Conservation (phyloP, 2,888 invertebrate species). For the Microplitis manilae region DNA sequence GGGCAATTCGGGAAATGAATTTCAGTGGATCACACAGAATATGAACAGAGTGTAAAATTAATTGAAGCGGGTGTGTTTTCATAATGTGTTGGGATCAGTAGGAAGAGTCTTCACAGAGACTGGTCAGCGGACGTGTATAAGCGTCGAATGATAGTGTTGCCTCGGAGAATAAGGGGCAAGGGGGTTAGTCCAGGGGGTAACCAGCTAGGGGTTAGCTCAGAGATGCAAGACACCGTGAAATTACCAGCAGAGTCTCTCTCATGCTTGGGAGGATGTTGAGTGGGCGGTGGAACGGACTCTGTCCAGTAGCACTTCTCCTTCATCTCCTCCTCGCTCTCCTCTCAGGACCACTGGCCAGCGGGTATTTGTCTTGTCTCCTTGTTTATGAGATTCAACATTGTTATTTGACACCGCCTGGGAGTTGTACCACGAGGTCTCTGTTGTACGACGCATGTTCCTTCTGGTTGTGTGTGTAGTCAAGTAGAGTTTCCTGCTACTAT, state of each 20-base stretch:
- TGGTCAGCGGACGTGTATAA: neutral
- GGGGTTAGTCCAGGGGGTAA: conserved; percentile 43
- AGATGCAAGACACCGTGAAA: conserved; percentile 76
- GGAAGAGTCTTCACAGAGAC: conserved; percentile 31
- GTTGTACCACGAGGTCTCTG: conserved; percentile 59
- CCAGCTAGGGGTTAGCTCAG: conserved; percentile 70
- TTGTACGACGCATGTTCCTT: conserved; percentile 45
- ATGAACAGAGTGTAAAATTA: conserved; percentile 52
- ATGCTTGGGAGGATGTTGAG: conserved; percentile 60
- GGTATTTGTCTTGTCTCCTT: conserved; percentile 73
- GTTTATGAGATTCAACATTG: conserved; percentile 73
- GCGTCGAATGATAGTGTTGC: neutral
- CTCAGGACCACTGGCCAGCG: conserved; percentile 66
- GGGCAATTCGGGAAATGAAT: too few relatives aligned
- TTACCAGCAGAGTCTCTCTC: conserved; percentile 73
- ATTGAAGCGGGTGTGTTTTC: conserved; percentile 54
- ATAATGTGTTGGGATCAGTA: conserved; percentile 56
- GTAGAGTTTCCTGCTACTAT: neutral
- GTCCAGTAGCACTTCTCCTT: conserved; percentile 57
- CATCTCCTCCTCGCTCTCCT: conserved; percentile 55
- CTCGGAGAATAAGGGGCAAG: conserved; percentile 25
- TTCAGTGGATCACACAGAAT: conserved; percentile 24
- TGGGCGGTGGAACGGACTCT: conserved; percentile 70
- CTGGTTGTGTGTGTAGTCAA: conserved; percentile 24
- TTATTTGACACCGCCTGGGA: conserved; percentile 72